Conservation (phyloP, 2,113 vertebrate genomes). For the Nannospalax galili region DNA sequence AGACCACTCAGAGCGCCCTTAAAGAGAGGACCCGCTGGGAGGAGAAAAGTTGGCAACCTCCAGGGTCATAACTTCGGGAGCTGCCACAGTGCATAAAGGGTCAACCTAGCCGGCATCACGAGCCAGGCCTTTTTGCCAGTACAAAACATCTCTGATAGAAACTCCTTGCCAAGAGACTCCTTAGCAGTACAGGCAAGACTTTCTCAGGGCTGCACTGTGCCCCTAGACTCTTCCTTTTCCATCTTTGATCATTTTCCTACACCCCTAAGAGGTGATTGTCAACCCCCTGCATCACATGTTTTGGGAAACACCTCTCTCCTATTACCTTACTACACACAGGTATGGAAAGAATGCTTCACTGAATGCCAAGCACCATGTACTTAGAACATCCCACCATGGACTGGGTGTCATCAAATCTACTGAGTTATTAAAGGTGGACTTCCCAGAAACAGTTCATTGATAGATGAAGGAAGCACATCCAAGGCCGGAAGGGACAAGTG, state of each 20-base stretch:
- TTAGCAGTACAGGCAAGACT: too few relatives aligned
- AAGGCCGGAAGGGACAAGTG: neutral
- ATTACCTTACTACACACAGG: neutral
- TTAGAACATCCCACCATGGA: neutral
- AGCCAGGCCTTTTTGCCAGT: neutral
- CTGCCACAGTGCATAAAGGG: neutral
- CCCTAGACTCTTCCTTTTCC: neutral
- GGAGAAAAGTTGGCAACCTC: neutral
- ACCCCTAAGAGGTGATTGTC: neutral
- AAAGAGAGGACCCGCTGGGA: neutral
- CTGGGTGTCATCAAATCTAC: neutral
- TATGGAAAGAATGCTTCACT: neutral
- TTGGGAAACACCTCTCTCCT: neutral
- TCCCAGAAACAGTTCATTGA: neutral
- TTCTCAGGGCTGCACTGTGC: neutral
- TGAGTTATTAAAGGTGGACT: neutral
- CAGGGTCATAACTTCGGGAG: neutral
- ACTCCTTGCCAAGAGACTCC: too few relatives aligned
- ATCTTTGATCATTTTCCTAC: neutral
- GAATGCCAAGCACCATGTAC: neutral
- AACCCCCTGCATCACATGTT: neutral
- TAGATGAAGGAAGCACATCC: neutral
- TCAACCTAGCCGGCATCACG: neutral
- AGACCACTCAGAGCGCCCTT: neutral
- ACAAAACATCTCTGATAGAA: neutral